Base-by-base conservation (phyloP, 2,113 vertebrate genomes). In the Hydrolagus affinis region DNA sequence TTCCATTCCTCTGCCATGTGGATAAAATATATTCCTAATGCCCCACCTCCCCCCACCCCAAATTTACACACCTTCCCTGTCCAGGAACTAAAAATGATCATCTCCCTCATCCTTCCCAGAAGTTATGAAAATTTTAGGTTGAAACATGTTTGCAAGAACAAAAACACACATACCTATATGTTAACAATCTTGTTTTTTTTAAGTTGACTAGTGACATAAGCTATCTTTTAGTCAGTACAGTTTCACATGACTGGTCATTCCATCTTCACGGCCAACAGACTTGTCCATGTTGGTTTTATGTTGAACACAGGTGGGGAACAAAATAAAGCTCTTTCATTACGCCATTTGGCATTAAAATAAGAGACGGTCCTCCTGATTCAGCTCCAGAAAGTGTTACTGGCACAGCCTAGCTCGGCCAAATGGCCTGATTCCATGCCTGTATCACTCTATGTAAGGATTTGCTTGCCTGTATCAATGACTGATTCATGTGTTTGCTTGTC, bases 181-280 rank as follows among this genome's bases (percentile, higher is more conserved):
- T 44, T 44, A 44, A 44, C 23, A 30, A 78, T 44, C 1, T n/a
- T 11, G 8, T 12, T 23, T n/a, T 80, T 64, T 64, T 9, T 68
- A 68, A 25, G 62, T 64, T 23, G 19, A 77, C 19, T 77, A 78
- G 57, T 78, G 11, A 83, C 78, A 83, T 66, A 64, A 83, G 78
- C 78, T 83, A 83, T 83, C 64, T 83, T 83, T 32, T 30, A 83
- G 8, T 68, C 78, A 83, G 62, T 19, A 68, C 17, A 83, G 1
- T 66, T 66, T 25, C 32, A 62, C 11, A 66, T 17, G 60, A 32
- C 60, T 66, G 78, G 77, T 23, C 77, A 30, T 80, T 80, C 28
- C 77, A 80, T 64, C 25, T 60, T 30, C 15, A 25, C 64, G 57
- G 17, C 19, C 66, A 62, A n/a, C 76, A 15, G 14, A 62, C 28